Percentiles rank a stretch among this genome's conserved stretches.
Conservation (phyloP, 2,113 vertebrate species). For the Cisticola juncidis region DNA sequence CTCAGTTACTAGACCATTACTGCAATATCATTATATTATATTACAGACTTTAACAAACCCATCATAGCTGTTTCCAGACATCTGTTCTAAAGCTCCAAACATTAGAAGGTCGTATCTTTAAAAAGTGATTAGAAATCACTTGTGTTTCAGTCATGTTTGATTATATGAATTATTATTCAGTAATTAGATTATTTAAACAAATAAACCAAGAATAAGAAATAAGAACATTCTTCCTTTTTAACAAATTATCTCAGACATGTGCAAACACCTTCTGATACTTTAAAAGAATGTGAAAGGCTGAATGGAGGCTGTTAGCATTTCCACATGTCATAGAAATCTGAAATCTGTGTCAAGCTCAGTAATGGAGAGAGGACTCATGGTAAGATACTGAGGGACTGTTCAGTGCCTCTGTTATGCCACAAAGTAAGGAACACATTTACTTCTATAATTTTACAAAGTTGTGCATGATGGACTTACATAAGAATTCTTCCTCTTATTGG, state of each 20-base stretch:
- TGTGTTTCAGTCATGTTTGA: background rate
- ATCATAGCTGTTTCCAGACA: background rate
- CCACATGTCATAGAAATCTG: background rate
- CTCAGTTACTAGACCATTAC: background rate
- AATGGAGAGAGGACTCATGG: background rate
- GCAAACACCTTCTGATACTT: background rate
- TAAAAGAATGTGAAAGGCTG: background rate
- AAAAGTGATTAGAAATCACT: background rate
- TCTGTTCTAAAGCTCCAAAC: background rate
- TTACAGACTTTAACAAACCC: background rate
- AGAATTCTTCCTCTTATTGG: background rate
- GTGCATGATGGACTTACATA: background rate
- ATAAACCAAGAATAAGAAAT: background rate
- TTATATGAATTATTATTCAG: background rate
- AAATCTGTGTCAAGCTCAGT: background rate
- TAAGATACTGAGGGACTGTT: background rate
- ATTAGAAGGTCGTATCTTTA: background rate
- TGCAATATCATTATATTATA: background rate
- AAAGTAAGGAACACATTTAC: background rate
- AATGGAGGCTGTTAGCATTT: background rate
- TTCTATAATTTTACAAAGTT: background rate
- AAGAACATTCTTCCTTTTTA: background rate
- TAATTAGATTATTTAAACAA: background rate
- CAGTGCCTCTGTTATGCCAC: background rate
- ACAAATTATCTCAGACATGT: background rate